phyloP scores from a whole-genome alignment of 2,113 vertebrate genomes.

The Xenus cinereus region DNA sequence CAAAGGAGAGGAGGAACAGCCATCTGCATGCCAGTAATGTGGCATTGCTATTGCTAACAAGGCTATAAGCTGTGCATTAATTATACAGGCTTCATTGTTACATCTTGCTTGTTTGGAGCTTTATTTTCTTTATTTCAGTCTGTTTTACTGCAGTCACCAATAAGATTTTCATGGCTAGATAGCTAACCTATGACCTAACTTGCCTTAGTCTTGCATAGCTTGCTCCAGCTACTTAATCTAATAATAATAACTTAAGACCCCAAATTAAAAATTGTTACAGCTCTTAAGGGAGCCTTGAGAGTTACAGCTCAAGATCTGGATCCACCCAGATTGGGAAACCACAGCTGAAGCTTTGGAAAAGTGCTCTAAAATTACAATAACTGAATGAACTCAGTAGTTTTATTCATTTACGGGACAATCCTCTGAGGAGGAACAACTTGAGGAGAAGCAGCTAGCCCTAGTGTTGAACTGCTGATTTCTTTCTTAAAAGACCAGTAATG shows the following conservation, averaged over 20 bases:
- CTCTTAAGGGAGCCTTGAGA: conserved; percentile 37
- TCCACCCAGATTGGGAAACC: conserved; percentile 49
- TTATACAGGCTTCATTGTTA: neutral
- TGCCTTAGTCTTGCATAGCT: neutral
- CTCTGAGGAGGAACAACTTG: neutral
- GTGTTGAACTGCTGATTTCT: neutral
- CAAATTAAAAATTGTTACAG: conserved; percentile 35
- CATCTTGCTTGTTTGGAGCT: neutral
- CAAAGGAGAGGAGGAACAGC: neutral
- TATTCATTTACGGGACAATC: conserved; percentile 4
- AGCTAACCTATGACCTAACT: neutral
- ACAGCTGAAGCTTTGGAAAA: conserved; percentile 43
- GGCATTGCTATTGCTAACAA: neutral
- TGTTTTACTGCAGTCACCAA: neutral
- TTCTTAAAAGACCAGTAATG: too few relatives aligned
- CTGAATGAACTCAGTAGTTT: conserved; percentile 40
- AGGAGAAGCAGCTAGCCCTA: neutral
- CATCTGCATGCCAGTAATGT: neutral
- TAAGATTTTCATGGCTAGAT: neutral
- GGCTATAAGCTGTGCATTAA: neutral
- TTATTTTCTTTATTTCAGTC: neutral
- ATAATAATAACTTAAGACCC: neutral
- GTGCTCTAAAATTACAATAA: conserved; percentile 17
- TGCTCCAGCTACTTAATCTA: neutral
- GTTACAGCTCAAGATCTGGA: conserved; percentile 10